Evolutionary conservation across 2,113 vertebrate species (phyloP).

Genomic region (Pterophyllum scalare): DNA sequence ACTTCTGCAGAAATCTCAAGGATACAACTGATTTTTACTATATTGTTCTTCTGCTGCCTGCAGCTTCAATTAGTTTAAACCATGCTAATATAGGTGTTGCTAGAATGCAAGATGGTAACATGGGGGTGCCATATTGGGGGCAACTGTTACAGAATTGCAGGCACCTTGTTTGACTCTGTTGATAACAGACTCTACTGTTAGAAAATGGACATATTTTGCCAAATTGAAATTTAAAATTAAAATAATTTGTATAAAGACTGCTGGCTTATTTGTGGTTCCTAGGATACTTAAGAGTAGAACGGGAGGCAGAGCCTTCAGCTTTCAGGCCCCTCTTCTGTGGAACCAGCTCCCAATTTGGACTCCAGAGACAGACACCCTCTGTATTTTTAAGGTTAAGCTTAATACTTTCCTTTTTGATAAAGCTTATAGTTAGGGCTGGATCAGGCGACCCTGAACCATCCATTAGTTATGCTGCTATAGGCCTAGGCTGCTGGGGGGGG

Average conservation of each 20-base stretch:
- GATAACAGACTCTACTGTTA: neutral
- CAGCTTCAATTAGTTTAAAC: neutral
- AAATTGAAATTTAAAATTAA: neutral
- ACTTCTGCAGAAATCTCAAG: too few relatives aligned
- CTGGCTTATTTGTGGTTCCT: too few relatives aligned
- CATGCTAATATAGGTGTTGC: neutral
- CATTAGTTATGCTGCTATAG: neutral
- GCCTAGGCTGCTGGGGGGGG: neutral
- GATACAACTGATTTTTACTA: neutral
- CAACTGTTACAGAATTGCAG: too few relatives aligned
- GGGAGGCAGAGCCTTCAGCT: neutral
- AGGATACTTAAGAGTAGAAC: too few relatives aligned
- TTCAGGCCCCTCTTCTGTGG: neutral
- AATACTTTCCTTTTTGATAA: neutral
- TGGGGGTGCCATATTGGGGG: neutral
- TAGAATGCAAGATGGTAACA: neutral
- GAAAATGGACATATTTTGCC: neutral
- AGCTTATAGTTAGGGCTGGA: neutral
- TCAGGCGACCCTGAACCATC: neutral
- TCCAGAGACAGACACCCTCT: fast-evolving
- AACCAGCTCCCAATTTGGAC: neutral
- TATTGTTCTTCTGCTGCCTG: neutral
- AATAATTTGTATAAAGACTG: neutral
- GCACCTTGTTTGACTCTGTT: neutral
- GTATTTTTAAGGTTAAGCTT: neutral